A percentile compares a stretch with the other conserved stretches of the same genome.
Conservation (phyloP, 2,113 vertebrate species). For the Zosterops pallidus region DNA sequence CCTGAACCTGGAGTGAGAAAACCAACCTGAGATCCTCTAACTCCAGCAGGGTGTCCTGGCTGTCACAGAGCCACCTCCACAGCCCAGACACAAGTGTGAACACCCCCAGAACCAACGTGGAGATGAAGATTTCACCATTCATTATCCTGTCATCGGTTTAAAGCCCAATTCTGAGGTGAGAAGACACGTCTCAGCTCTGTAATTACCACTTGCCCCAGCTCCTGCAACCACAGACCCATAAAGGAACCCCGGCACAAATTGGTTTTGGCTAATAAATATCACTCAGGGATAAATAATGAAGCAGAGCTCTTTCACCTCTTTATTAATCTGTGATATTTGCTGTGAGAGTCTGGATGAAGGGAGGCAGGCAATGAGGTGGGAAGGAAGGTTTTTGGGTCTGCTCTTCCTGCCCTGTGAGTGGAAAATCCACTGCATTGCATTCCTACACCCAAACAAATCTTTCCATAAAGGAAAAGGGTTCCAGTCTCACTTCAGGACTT, state of each 20-base stretch:
- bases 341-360: not conserved
- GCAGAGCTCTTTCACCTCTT: conserved; percentile 23
- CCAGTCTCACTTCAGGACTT: no score
- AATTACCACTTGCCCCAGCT: conserved; percentile 37
- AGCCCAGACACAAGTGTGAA: not conserved
- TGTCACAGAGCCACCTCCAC: conserved; percentile 30
- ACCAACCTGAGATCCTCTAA: no score
- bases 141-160: not conserved
- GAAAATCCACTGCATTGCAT: no score
- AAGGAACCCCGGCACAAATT: not conserved
- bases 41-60: not conserved
- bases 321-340: conserved; percentile 11
- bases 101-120: not conserved
- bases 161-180: not conserved
- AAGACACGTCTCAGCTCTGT: not conserved
- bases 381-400: not conserved
- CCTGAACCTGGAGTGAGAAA: no score
- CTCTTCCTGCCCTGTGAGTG: no score
- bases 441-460: no score
- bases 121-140: not conserved
- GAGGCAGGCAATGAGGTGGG: not conserved
- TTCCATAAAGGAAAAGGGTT: no score
- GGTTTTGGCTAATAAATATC: conserved; percentile 28
- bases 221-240: conserved; percentile 11
- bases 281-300: conserved; percentile 29